A percentile compares a stretch with the other conserved stretches of the same genome.
These are phyloP conservation scores for Fukomys damarensis DNA, from an alignment of 2,113 vertebrate species.

Conservation along the genomic window DNA sequence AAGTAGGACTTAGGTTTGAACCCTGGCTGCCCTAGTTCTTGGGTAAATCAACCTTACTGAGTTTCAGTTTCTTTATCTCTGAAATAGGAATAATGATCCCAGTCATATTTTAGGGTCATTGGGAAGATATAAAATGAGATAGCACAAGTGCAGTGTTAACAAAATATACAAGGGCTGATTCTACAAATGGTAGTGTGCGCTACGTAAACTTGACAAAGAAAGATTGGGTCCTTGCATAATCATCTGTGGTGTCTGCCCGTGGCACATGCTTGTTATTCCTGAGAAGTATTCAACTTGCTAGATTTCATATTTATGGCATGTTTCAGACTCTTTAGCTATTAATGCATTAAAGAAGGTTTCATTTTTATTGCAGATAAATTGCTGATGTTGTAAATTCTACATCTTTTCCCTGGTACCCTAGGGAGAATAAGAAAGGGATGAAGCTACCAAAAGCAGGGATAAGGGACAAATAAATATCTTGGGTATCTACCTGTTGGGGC, in stretches of 20 bases:
- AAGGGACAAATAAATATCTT: background rate
- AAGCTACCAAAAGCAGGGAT: background rate
- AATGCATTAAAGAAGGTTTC: slow-evolving; percentile 73
- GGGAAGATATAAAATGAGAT: background rate
- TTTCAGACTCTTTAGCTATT: slow-evolving; percentile 73
- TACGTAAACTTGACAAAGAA: slow-evolving; percentile 33
- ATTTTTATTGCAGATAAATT: slow-evolving; percentile 77
- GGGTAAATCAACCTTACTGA: background rate
- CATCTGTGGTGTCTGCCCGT: background rate
- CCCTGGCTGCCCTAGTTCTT: background rate
- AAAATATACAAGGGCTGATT: background rate
- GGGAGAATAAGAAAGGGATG: slow-evolving; percentile 18
- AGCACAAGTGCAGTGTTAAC: background rate
- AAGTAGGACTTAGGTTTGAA: background rate
- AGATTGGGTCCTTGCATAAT: background rate
- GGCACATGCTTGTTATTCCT: slow-evolving; percentile 43
- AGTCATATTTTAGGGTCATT: background rate
- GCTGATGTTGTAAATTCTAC: slow-evolving; percentile 64
- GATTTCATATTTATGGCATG: slow-evolving; percentile 70
- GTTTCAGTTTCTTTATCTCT: slow-evolving; percentile 7
- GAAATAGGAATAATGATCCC: background rate
- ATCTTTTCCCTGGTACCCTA: background rate
- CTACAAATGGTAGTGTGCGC: background rate
- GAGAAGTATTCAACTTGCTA: slow-evolving; percentile 17
- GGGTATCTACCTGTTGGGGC: background rate